phyloP scores from a whole-genome alignment of 2,797 vertebrate genomes.

The Chelon auratus region DNA sequence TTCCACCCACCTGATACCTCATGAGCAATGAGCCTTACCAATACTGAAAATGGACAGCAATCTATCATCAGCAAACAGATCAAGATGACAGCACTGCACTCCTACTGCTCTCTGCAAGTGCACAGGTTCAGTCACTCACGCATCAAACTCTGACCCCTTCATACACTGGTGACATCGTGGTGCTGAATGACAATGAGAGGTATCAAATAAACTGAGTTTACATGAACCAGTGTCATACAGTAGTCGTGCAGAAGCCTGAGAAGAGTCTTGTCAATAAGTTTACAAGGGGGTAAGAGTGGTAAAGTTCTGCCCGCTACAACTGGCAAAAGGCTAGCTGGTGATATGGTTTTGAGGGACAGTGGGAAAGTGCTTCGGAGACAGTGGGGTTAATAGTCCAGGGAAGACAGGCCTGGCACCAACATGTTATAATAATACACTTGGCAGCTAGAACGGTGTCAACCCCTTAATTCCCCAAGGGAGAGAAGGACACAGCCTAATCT shows the following conservation, averaged over 20 bases:
- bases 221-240: constrained; percentile 30
- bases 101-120: constrained; percentile 66
- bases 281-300: constrained; percentile 35
- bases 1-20: constrained; percentile 76
- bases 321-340: constrained; percentile 59
- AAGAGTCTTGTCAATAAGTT: constrained; percentile 43
- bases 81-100: constrained; percentile 52
- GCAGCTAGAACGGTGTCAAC: constrained; percentile 94
- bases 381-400: constrained; percentile 96
- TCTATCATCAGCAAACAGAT: constrained; percentile 70
- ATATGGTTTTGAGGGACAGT: constrained; percentile 70
- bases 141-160: constrained; percentile 64
- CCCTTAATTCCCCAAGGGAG: constrained; percentile 98
- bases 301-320: constrained; percentile 31
- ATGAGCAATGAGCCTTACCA: constrained; percentile 74
- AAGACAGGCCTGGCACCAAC: constrained; percentile 92
- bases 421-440: constrained; percentile 97
- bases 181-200: constrained; percentile 49
- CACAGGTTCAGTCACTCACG: constrained; percentile 61
- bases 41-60: constrained; percentile 76
- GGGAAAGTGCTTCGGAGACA: constrained; percentile 72
- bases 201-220: constrained; percentile 48
- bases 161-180: constrained; percentile 46
- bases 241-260: constrained; percentile 20
- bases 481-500: constrained; percentile 99